Base-by-base conservation (phyloP, 2,113 vertebrate genomes). In the Hypanus sabinus region DNA sequence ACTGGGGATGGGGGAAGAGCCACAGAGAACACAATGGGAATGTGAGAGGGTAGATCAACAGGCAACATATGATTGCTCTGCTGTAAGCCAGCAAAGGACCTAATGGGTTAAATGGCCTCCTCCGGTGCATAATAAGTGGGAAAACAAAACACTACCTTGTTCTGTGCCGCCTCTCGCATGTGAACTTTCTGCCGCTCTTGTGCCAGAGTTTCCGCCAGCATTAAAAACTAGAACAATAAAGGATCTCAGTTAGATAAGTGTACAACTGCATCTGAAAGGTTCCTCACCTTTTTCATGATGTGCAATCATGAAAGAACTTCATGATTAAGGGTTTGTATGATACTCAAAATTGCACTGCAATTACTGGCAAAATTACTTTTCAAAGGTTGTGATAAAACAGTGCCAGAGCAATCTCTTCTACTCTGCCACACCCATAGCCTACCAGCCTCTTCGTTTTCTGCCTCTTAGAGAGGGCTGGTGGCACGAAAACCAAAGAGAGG, bases 141-240 rank as follows among this genome's bases (percentile, higher is more conserved):
- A 11, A 6, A 11, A 6, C 2, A 1, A 16, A 88, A 55, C 33
- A 94, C 95, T 96, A 99, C 99, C 96, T 98, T 98, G 94, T 97
- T 96, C 95, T 99, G 98, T 94, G 97, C 97, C 95, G 97, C 97
- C 96, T 98, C 98, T 95, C 97, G 96, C 92, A 96, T 96, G 95
- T 98, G 97, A 91, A 98, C 97, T 95, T 98, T 97, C 93, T 97
- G 96, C 0, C 95, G 96, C 96, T 99, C 98, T 95, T 97, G 97
- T 94, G 97, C 96, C 92, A 99, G 96, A 94, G 97, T 97, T 96
- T 99, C 98, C 93, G 98, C 98, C 95, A 99, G 95, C 95, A 99
- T 96, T 94, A 98, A 98, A 96, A 99, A 99, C 98, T 99, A 95
- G 95, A 33, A 85, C 94, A 0, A 95, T 95, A 94, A 80, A 94